Conservation (phyloP, 2,888 invertebrate genomes). For the Micropterix aruncella region DNA sequence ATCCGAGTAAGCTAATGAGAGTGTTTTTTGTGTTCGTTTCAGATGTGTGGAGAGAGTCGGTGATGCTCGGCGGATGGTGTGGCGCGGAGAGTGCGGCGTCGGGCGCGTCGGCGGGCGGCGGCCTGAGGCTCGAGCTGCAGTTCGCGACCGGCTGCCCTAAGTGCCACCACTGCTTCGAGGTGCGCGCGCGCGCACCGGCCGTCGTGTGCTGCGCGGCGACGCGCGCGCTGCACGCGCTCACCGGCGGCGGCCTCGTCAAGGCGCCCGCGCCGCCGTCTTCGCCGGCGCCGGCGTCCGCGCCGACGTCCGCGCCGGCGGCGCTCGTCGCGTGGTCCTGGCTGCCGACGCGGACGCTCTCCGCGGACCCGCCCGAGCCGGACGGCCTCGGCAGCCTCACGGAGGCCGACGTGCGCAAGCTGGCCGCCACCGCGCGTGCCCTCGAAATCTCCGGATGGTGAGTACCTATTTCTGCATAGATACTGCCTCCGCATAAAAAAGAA, state of each 20-base stretch:
- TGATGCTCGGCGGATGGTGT: neutral
- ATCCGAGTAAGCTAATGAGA: no score
- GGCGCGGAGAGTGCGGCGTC: neutral
- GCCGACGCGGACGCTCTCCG: neutral
- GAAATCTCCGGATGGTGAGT: neutral
- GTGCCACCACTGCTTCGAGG: neutral
- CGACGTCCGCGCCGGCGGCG: neutral
- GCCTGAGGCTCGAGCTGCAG: neutral
- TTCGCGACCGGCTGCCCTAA: neutral
- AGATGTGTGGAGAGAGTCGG: neutral
- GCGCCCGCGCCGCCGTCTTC: neutral
- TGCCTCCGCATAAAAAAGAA: no score
- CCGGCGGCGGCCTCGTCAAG: neutral
- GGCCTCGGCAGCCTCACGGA: neutral
- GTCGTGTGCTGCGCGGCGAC: neutral
- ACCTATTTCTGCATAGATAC: no score
- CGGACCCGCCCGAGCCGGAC: neutral
- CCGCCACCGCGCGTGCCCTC: neutral
- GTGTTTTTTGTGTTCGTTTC: neutral
- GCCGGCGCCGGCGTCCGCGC: neutral
- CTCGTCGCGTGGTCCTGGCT: neutral
- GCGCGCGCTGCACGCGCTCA: neutral
- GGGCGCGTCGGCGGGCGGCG: neutral
- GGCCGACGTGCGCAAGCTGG: neutral
- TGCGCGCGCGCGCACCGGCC: neutral